Base-by-base conservation (phyloP, 1,140 invertebrate genomes). In the Scaptomyza pallida region DNA sequence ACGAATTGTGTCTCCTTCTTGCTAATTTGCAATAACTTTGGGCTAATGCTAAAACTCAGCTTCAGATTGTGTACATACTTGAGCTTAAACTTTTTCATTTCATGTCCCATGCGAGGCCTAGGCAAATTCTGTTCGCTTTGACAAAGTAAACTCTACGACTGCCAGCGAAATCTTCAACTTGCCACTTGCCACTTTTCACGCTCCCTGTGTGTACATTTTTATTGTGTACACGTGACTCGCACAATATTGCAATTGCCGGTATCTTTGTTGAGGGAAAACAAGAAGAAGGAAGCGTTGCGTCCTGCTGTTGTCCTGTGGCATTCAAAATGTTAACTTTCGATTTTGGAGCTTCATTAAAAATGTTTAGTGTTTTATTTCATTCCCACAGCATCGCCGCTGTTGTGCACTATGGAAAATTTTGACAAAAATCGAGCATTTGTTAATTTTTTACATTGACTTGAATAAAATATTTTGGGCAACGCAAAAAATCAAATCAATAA, bases 291-390 rank as follows among this genome's bases (percentile, higher is more conserved):
- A n/a, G 37, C 17, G 13, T n/a, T 16, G 17, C 35, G 60, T 26
- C 26, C 13, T 44, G 12, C 41, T 55, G 60, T 33, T 9, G 33
- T n/a, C 51, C 33, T 33, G 13, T n/a, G 17, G 33, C 52, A 48
- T 45, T 21, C n/a, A 26, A 43, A 55, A 56, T 17, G 43, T 41
- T 13, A 70, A 64, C 63, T 80, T 80, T 83, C 81, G 76, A 83
- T 83, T 86, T 43, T 80, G 40, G 62, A 44, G 76, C 72, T 86
- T 85, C 76, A 80, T 80, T 86, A 86, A 86, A 85, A 80, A 86
- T 80, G 68, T 79, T 70, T 70, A 70, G 76, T 76, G 76, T 68
- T 67, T 79, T 73, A 75, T 85, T 70, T 26, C 59, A 45, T 56
- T 9, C 19, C 12, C 44, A 12, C 41, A 37, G 43, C 10, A 26